These are phyloP conservation scores for Entomyzon cyanotis DNA, from an alignment of 2,113 vertebrate genomes.

Conservation along the genomic window DNA sequence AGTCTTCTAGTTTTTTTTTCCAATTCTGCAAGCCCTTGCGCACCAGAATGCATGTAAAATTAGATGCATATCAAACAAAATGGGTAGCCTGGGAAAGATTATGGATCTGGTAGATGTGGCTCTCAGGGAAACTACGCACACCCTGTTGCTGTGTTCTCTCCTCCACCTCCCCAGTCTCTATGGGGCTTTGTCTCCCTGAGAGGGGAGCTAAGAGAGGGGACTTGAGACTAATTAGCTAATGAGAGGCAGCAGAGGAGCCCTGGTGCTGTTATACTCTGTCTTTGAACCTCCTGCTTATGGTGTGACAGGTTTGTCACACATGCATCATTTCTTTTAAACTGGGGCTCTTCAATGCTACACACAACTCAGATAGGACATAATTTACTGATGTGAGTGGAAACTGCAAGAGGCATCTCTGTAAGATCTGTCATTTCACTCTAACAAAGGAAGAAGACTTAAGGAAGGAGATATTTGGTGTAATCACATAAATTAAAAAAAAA, in stretches of 20 bases:
- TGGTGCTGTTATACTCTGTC: not conserved
- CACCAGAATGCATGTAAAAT: not conserved
- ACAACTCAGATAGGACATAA: not conserved
- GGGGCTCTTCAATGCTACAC: not conserved
- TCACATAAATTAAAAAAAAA: not conserved
- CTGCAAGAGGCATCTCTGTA: not conserved
- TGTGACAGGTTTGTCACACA: not conserved
- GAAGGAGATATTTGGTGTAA: not conserved
- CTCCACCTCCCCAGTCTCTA: not conserved
- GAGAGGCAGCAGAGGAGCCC: not conserved
- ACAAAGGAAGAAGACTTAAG: not conserved
- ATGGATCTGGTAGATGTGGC: not conserved
- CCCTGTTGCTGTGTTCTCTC: accelerated
- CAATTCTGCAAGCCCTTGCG: not conserved
- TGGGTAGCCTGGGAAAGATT: not conserved
- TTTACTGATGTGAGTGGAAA: not conserved
- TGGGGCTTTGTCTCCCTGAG: not conserved
- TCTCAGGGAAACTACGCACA: not conserved
- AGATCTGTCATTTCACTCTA: not conserved
- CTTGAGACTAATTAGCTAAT: not conserved
- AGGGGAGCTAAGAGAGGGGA: not conserved
- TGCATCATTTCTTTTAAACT: not conserved
- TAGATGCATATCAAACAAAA: not conserved
- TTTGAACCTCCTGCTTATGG: not conserved
- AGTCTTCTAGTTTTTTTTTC: not conserved